Conservation (phyloP, 92 coral and sea anemone species). For the Heteractis magnifica region DNA sequence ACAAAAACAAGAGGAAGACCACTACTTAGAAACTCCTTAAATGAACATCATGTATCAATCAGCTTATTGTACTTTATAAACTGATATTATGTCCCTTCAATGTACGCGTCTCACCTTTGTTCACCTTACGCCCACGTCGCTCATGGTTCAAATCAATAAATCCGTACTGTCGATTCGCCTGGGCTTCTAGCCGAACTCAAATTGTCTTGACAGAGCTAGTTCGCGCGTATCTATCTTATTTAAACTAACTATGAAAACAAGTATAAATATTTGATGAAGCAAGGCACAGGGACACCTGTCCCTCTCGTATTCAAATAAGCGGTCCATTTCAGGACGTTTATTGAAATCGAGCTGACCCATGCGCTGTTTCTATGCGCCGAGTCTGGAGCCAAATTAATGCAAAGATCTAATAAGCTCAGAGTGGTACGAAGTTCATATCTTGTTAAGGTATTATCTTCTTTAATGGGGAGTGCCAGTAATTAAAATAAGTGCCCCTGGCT, state of each 20-base stretch:
- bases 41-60: constrained; percentile 7
- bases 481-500: neutral
- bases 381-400: neutral
- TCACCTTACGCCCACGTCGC: constrained; percentile 5
- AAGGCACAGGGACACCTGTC: constrained; percentile 25
- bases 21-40: constrained; percentile 6
- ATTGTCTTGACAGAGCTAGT: neutral
- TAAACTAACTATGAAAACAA: constrained; percentile 13
- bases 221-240: constrained; percentile 15
- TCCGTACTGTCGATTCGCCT: neutral
- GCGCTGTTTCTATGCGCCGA: neutral
- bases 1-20: neutral
- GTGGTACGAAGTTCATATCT: neutral
- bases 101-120: neutral
- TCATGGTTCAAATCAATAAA: neutral
- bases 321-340: neutral
- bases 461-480: neutral
- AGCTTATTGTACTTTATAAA: neutral
- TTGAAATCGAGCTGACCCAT: constrained; percentile 2
- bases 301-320: constrained; percentile 8
- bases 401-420: neutral
- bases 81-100: neutral
- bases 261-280: constrained; percentile 15
- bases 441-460: neutral
- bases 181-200: neutral